Percentiles rank a stretch among this genome's conserved stretches.
phyloP scores from a whole-genome alignment of 2,113 vertebrate species.

The Narcine bancroftii region DNA sequence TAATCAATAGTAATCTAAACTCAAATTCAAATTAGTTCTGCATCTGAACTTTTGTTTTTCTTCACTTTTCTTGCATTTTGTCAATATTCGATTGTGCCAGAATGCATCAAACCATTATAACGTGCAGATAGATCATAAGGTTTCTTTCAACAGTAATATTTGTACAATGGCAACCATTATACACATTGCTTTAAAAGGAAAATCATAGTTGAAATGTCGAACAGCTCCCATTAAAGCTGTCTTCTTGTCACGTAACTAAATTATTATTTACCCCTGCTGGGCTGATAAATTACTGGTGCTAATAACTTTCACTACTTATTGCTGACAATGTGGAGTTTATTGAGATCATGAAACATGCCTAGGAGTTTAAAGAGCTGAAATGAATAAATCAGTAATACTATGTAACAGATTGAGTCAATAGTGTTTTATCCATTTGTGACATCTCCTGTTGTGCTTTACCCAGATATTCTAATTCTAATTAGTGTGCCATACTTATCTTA shows the following conservation, averaged over 20 bases:
- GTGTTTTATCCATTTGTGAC: background rate
- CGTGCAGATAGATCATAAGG: background rate
- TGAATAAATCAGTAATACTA: background rate
- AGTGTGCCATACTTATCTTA: background rate
- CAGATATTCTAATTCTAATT: background rate
- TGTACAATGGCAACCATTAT: background rate
- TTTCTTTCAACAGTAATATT: background rate
- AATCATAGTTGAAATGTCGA: background rate
- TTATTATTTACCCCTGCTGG: background rate
- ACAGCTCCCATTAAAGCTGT: background rate
- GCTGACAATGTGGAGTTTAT: background rate
- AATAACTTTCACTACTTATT: background rate
- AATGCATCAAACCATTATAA: background rate
- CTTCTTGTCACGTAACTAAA: background rate
- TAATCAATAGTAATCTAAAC: slow-evolving; percentile 6
- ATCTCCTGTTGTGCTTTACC: background rate
- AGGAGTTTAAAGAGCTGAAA: background rate
- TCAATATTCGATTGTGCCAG: background rate
- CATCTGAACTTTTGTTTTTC: background rate
- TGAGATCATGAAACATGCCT: background rate
- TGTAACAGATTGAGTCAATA: background rate
- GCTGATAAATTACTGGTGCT: background rate
- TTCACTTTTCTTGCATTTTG: background rate
- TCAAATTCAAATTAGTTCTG: slow-evolving; percentile 22
- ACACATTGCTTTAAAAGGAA: background rate